Evolutionary conservation across 2,797 vertebrate genomes (phyloP), one percentile per base, ranked within the genome.

Genomic region (Mormyrops boulengeri): DNA sequence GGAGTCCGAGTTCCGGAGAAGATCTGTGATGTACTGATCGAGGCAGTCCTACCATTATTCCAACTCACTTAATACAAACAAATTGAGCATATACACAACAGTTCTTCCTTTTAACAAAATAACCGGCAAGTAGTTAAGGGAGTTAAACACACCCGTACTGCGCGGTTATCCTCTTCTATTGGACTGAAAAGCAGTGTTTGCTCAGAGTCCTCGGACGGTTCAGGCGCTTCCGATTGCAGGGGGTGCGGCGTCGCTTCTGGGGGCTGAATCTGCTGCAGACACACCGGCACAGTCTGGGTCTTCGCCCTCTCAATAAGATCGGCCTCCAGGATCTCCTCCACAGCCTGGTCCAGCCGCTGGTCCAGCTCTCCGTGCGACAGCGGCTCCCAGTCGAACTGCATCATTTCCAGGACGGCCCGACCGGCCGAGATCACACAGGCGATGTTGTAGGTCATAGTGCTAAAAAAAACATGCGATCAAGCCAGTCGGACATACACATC

Each of bases 321-420:
- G 0, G 94, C 91, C 91, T 96, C 96, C 66, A 96, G 89, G 26
- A 94, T 90, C 22, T 95, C 94, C 57, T 96, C 96, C 91, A 96
- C 94, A 0, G 95, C 92, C 87, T 95, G 95, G 91, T 96, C 96
- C 90, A 96, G 91, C 47, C 96, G 93, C 90, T 95, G 95, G 87
- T 96, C 96, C 90, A 96, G 92, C 92, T 96, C 96, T 1, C 85
- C 92, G 41, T 94, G 87, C 0, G 95, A 96, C 44, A 96, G 94
- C 3, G 96, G 96, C 92, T 96, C 95, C 95, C 96, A 96, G 57
- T 96, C 96, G 80, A 92, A 92, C 93, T 96, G 95, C 91, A 95
- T 91, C 92, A 95, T 84, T 50, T 96, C 96, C 92, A 96, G 87
- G 87, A 96, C 93, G 85, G 94, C 93, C 2, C 93, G 91, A 6